phyloP scores from a whole-genome alignment of 2,113 vertebrate species.

The Hystrix brachyura region DNA sequence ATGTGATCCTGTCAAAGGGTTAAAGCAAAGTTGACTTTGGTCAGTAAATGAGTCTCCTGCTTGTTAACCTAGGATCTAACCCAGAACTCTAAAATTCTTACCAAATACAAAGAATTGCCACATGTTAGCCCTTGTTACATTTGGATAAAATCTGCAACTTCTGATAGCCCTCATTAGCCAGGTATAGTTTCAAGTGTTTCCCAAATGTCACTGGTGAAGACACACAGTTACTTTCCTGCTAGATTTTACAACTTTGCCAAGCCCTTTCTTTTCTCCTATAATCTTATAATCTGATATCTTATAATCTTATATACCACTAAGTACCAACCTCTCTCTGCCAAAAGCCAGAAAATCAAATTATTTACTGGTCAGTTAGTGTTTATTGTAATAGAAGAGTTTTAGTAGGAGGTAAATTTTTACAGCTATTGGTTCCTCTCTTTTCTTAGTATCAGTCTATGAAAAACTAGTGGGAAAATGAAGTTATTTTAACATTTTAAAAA shows the following conservation, averaged over 20 bases:
- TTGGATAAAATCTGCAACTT: background rate
- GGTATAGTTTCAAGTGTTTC: background rate
- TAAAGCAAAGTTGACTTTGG: slow-evolving; percentile 4
- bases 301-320: background rate
- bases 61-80: slow-evolving; percentile 4
- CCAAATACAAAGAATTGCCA: background rate
- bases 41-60: slow-evolving; percentile 43
- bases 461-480: background rate
- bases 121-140: background rate
- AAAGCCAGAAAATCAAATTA: background rate
- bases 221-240: background rate
- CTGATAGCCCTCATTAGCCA: background rate
- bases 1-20: background rate
- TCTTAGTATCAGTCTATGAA: background rate
- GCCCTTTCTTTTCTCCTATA: background rate
- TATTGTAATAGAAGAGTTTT: background rate
- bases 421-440: background rate
- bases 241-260: background rate
- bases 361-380: background rate
- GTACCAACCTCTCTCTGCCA: background rate
- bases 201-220: background rate
- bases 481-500: slow-evolving; percentile 8
- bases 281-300: background rate
- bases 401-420: background rate
- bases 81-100: background rate